Base-by-base conservation (phyloP, 2,797 vertebrate species). In the Acanthiza pusilla region DNA sequence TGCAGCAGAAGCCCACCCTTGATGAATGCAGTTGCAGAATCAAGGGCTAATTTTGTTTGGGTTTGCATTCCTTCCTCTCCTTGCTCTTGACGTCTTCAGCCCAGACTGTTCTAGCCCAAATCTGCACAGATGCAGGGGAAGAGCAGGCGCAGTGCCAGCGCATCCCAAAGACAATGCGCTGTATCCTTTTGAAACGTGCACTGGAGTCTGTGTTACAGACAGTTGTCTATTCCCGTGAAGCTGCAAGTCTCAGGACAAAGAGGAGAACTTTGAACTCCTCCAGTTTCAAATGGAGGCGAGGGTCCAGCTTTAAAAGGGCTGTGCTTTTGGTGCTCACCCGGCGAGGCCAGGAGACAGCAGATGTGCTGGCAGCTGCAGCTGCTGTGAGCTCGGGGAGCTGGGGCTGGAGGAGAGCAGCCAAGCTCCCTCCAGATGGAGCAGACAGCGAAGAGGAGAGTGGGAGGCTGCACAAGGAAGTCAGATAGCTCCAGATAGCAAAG, bases 341-440 rank as follows among this genome's bases (percentile, higher is more conserved):
- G 85, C 11, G 4, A 92, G 88, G 86, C 90, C 92, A 93, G 95
- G 71, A 96, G 92, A 96, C 94, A 94, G 88, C 96, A 97, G 97
- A 97, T 97, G 97, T 97, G 95, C 96, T 97, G 97, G 96, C 96
- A 96, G 93, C 93, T 72, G 93, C 81, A 26, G 85, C 93, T 68
- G 87, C 84, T 34, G 81, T 22, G 88, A 4, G 16, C 95, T 68
- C 4, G 0, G 87, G 93, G 86, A 91, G 85, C 84, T 3, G 10
- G 92, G 79, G 82, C 95, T 83, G 82, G 61, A 67, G 88, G 89
- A 92, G 86, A 96, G 81, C 92, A 93, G 95, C 91, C 96, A 95
- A 79, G 91, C 67, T 85, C 91, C 60, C 55, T 95, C 88, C 96
- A 95, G 86, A 94, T 96, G 96, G 85, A 94, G 74, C 92, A 95